Evolutionary conservation across 2,113 vertebrate species (phyloP).

Genomic region (Cyanistes caeruleus): DNA sequence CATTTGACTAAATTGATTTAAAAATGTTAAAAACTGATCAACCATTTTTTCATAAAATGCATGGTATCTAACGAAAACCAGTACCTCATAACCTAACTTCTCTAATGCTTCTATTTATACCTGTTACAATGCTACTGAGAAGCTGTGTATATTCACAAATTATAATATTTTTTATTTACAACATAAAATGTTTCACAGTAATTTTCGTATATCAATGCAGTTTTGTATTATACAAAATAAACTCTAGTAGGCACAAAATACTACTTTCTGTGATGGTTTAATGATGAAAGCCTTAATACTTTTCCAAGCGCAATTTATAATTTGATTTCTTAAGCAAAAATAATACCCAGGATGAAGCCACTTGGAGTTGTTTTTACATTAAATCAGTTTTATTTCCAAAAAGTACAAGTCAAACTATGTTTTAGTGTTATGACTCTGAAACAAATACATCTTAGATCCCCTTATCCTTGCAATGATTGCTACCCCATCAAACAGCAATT

Average conservation of each 20-base stretch:
- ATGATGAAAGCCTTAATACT: conserved; percentile 38
- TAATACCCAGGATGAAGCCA: conserved; percentile 43
- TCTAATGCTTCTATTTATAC: not conserved
- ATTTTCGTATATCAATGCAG: not conserved
- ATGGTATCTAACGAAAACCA: conserved; percentile 9
- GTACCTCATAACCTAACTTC: not conserved
- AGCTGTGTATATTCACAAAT: not conserved
- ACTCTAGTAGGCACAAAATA: conserved; percentile 45
- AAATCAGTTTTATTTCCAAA: conserved; percentile 60
- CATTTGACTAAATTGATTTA: not conserved
- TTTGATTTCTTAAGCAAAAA: conserved; percentile 65
- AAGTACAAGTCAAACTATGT: conserved; percentile 25
- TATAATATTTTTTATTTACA: conserved; percentile 23
- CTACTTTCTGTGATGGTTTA: conserved; percentile 46
- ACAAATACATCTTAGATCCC: conserved; percentile 43
- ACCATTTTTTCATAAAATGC: not conserved
- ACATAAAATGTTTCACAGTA: conserved; percentile 4
- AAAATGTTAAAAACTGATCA: conserved; percentile 5
- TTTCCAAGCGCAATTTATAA: conserved; percentile 39
- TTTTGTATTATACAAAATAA: conserved; percentile 27
- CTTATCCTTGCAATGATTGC: conserved; percentile 39
- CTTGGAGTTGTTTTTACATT: conserved; percentile 19
- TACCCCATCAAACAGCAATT: conserved; percentile 48
- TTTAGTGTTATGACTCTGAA: conserved; percentile 61
- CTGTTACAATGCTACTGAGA: not conserved